phyloP scores from a whole-genome alignment of 2,113 vertebrate genomes.

The Zosterops hypoxanthus region DNA sequence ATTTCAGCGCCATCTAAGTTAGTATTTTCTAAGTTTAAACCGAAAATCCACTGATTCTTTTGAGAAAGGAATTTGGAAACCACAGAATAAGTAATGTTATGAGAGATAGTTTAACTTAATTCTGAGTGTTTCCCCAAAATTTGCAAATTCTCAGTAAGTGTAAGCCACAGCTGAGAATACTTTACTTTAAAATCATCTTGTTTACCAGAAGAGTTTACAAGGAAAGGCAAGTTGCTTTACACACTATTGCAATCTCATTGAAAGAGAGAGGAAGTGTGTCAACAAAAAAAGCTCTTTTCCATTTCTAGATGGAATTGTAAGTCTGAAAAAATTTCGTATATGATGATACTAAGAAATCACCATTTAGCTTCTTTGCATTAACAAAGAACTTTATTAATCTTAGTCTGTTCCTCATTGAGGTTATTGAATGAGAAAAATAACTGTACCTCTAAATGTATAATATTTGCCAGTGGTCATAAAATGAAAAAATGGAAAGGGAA shows the following conservation, averaged over 20 bases:
- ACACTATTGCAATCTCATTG: fast-evolving
- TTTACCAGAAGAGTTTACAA: not conserved
- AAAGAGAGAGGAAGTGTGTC: not conserved
- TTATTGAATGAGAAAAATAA: not conserved
- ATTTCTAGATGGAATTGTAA: not conserved
- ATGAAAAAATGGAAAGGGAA: not conserved
- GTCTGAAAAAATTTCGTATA: not conserved
- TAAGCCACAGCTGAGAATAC: not conserved
- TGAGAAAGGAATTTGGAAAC: not conserved
- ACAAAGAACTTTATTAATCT: not conserved
- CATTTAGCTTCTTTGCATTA: not conserved
- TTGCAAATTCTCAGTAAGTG: not conserved
- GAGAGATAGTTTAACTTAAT: not conserved
- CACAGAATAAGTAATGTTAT: not conserved
- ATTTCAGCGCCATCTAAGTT: not conserved
- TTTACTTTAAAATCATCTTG: not conserved
- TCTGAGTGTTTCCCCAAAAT: not conserved
- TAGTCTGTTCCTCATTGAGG: not conserved
- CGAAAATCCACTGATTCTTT: not conserved
- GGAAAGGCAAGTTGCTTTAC: not conserved
- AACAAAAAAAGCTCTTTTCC: not conserved
- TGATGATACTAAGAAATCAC: not conserved
- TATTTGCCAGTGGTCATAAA: not conserved
- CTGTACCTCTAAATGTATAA: not conserved
- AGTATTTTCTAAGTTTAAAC: not conserved